These are phyloP conservation scores for Hexactinellida sp. DNA, from an alignment of 37 sponge, comb jelly and placozoan genomes.

Conservation along the genomic window DNA sequence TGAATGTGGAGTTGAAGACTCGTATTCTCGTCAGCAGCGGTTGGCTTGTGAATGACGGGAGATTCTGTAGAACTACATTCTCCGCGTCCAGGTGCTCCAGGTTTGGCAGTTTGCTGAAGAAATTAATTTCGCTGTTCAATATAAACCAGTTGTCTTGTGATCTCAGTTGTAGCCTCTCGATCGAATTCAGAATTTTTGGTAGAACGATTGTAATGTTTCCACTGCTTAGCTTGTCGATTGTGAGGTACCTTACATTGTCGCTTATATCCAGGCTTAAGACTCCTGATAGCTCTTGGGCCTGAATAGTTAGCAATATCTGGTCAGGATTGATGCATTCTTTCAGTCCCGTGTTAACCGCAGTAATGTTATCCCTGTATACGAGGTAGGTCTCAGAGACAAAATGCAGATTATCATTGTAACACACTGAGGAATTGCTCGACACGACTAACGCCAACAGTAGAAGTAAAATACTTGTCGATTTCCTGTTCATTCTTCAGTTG, in stretches of 20 bases:
- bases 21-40: not conserved
- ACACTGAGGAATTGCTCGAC: not conserved
- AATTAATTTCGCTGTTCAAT: not conserved
- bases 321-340: not conserved
- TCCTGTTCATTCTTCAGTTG: not conserved
- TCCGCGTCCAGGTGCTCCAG: not conserved
- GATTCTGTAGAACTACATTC: not conserved
- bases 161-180: not conserved
- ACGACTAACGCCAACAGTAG: not conserved
- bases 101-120: not conserved
- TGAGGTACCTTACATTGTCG: not conserved
- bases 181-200: not conserved
- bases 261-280: not conserved
- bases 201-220: not conserved
- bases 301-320: not conserved
- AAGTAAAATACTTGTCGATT: not conserved
- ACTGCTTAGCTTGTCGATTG: not conserved
- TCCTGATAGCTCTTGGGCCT: not conserved
- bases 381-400: not conserved
- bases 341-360: not conserved
- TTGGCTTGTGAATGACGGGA: not conserved
- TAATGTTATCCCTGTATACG: not conserved
- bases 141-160: not conserved
- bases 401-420: not conserved
- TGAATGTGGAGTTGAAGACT: not conserved